Base-by-base conservation (phyloP, 2,888 invertebrate genomes). In the Neoaliturus tenellus region DNA sequence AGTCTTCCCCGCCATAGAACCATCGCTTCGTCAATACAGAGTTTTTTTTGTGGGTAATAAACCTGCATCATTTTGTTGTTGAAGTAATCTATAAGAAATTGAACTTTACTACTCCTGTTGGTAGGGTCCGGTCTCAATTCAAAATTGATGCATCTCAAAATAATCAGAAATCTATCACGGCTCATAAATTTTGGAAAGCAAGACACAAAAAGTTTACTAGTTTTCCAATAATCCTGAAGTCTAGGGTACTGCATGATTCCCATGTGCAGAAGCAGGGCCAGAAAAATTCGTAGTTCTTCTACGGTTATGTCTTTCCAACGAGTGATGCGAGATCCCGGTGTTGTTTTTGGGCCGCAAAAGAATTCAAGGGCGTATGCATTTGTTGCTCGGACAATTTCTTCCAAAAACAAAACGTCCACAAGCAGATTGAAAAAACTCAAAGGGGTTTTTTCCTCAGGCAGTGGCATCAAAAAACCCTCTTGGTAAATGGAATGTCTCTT, bases 221-320 rank as follows among this genome's bases (percentile, higher is more conserved):
- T 87, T 87, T 89, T 89, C 90, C 90, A 90, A 71, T 90, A 90
- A 85, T 90, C 90, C 5, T 88, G 86, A 12, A 89, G 82, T 71
- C 89, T 85, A 39, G 89, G 89, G 17, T 89, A 71, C 51, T 85
- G 85, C 25, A 90, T 89, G 31, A 88, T 89, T 25, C 90, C 90
- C 85, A 89, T 90, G 85, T 90, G 89, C 75, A 81, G 28, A n/a
- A 62, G 20, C 14, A 81, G 39, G 20, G 35, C 51, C 14, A 81
- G 17, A 25, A 81, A 81, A n/a, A 62, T 39, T 39, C 39, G 17
- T 12, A 81, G n/a, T 33, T 62, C 81, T 14, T 58, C 39, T 0
- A 44, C 75, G 20, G 62, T 62, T 39, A 81, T 12, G 33, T 81
- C 81, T 28, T 81, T 81, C 51, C 48, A 81, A 20, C 31, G 55